phyloP scores from a whole-genome alignment of 2,888 invertebrate genomes.

The Leptopterna dolabrata region DNA sequence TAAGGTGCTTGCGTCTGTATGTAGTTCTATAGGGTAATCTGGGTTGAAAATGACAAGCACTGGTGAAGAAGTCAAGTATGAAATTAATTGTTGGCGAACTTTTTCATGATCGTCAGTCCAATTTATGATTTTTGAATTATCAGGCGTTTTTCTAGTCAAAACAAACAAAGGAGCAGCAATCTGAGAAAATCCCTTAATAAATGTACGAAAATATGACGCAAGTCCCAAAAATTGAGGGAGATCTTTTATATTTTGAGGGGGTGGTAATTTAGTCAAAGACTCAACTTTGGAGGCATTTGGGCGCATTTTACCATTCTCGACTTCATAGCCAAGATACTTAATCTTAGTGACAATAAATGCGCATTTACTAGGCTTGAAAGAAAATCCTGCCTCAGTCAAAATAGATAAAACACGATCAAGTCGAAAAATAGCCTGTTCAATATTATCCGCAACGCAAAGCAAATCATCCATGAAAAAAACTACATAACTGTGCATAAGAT shows the following conservation, averaged over 20 bases:
- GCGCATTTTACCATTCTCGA: neutral
- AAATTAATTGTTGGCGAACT: conserved; percentile 18
- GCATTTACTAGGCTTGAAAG: conserved; percentile 54
- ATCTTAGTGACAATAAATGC: conserved; percentile 33
- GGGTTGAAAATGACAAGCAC: conserved; percentile 37
- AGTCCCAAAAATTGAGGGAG: conserved; percentile 38
- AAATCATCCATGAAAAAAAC: conserved; percentile 56
- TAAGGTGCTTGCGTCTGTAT: neutral
- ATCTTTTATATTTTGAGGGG: neutral
- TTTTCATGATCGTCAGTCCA: conserved; percentile 29
- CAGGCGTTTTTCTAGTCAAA: neutral
- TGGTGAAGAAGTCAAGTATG: neutral
- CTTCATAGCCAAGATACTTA: conserved; percentile 45
- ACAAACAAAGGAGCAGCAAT: conserved; percentile 5
- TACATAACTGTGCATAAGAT: conserved; percentile 61
- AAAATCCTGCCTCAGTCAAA: conserved; percentile 47
- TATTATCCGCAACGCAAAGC: conserved; percentile 59
- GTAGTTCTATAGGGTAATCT: conserved; percentile 19
- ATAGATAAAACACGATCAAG: conserved; percentile 62
- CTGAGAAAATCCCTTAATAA: conserved; percentile 23
- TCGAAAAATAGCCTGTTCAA: conserved; percentile 62
- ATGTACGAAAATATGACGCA: conserved; percentile 13
- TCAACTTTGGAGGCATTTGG: neutral
- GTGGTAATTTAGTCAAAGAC: conserved; percentile 11
- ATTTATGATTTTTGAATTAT: neutral